Base-by-base conservation (phyloP, 2,888 invertebrate genomes). In the Anaspis maculata region DNA sequence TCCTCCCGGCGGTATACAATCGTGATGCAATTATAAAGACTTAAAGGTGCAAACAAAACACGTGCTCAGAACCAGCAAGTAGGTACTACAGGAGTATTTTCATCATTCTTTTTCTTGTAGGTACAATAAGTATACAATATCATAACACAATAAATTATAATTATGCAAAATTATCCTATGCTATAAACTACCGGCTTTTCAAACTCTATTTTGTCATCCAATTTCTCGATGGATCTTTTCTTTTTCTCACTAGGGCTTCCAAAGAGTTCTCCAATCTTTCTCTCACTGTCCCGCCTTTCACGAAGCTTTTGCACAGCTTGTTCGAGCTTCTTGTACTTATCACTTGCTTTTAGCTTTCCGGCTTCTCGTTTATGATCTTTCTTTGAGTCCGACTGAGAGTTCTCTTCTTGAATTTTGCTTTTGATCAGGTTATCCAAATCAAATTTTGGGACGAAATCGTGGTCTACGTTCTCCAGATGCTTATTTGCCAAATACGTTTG, bases 171-270 rank as follows among this genome's bases (percentile, higher is more conserved):
- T 32, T 41, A 39, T 34, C 51, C 52, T 44, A 58, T 44, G 41
- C 52, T 56, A 51, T 49, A 58, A 30, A 59, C 54, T 40, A 57
- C 33, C 2, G 60, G 60, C 21, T 54, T 40, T 44, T 61, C 61
- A 33, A 55, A 60, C 33, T 49, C 49, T n/a, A n/a, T n/a, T n/a
- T n/a, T n/a, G n/a, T n/a, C n/a, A n/a, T n/a, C n/a, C n/a, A n/a
- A n/a, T n/a, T n/a, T n/a, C n/a, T n/a, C n/a, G 7, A 46, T 44
- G 15, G 35, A 35, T 23, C 35, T 30, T 15, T 46, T 26, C 29
- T 30, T 36, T 15, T 31, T 24, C n/a, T n/a, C n/a, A n/a, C n/a
- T n/a, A n/a, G n/a, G n/a, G n/a, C n/a, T n/a, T 37, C 57, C 57
- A 37, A 54, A 62, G 5, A 55, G 33, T 32, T 53, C 45, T 3